Evolutionary conservation across 1,140 invertebrate genomes (phyloP), one percentile per base, ranked within the genome.

Genomic region (Megalonaias nervosa): DNA sequence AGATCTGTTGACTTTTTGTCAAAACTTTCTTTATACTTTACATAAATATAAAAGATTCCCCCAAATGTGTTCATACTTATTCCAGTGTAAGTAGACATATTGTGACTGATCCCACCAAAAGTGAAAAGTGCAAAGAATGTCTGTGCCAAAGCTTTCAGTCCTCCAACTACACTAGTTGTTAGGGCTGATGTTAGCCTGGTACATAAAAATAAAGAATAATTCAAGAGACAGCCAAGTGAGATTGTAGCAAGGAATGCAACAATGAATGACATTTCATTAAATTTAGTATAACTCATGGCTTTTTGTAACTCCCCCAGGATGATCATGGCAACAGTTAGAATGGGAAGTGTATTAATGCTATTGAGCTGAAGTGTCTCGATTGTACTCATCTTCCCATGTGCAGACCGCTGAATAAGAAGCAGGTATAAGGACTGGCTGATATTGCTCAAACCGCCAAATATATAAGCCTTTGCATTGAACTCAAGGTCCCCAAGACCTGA

Each of bases 181-280:
- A 93, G 82, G 3, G 92, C 92, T 17, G 91, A 92, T 26, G 91
- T 92, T 64, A 91, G 81, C 67, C 88, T 89, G 1, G 92, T 92
- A 80, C 92, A 92, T 64, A 92, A 85, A 81, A 93, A 93, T 65
- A 92, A 81, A 2, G 92, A 90, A 80, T 92, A 92, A 81, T 92
- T 92, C 31, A 92, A 81, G 9, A 92, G 75, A 58, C 88, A 89
- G 1, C 92, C 92, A 71, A 92, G 81, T 55, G 85, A 78, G 48
- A 92, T 86, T 31, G 92, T 85, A 5, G 86, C 38, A 56, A 87
- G 66, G 74, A 92, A 90, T 13, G 89, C 68, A 14, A 89, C 48
- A 23, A 90, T 70, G 80, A 93, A 92, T 38, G 77, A 78, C 9
- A 80, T 19, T 26, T 85, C 48, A 12, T 56, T 31, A 57, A 26